Conservation (phyloP, 2,888 invertebrate genomes). For the Rhimphoctona megacephalus region DNA sequence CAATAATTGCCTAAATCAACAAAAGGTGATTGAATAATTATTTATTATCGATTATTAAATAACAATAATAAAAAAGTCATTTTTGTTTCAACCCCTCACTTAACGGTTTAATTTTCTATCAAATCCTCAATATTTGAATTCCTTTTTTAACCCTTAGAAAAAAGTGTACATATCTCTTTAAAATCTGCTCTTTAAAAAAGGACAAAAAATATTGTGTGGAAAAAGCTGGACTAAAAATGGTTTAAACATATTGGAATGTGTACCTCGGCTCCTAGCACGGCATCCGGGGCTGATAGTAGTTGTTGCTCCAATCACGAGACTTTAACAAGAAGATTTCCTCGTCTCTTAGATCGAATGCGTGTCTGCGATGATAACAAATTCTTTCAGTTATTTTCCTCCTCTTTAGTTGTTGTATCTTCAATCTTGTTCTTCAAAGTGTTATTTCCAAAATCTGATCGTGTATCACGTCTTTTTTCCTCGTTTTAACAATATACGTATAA, state of each 20-base stretch:
- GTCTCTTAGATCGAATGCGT: constrained; percentile 26
- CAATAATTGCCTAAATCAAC: neutral
- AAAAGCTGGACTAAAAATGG: neutral
- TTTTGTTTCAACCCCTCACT: neutral
- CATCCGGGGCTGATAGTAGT: constrained; percentile 62
- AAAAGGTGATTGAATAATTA: neutral
- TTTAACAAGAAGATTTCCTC: neutral
- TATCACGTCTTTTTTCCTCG: neutral
- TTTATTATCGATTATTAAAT: too few relatives aligned
- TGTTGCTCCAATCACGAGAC: constrained; percentile 46
- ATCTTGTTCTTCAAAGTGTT: neutral
- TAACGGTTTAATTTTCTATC: neutral
- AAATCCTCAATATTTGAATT: neutral
- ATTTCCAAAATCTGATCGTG: neutral
- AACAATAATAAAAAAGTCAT: too few relatives aligned
- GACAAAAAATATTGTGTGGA: too few relatives aligned
- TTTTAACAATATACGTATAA: neutral
- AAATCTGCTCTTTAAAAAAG: neutral
- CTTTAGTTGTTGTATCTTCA: neutral
- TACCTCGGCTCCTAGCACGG: constrained; percentile 63
- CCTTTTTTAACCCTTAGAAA: neutral
- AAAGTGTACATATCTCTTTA: neutral
- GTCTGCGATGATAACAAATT: constrained; percentile 19
- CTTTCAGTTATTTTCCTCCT: neutral
- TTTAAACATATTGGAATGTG: neutral